Base-by-base conservation (phyloP, 1,140 invertebrate species). In the Zaprionus africanus region DNA sequence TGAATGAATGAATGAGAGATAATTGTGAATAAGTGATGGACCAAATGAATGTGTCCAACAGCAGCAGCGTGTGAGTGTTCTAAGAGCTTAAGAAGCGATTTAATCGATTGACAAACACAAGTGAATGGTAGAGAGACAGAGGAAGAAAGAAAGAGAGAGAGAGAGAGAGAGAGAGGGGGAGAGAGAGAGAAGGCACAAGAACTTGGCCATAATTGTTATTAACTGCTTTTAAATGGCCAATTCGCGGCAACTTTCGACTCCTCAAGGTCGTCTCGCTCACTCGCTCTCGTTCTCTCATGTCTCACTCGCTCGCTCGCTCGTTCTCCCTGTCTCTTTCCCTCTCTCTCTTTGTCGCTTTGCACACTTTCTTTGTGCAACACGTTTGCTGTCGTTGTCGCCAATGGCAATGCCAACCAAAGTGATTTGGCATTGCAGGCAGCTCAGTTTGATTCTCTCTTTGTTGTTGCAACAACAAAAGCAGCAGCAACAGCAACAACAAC, bases 391-490 rank as follows among this genome's bases (percentile, higher is more conserved):
- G 26, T 26, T 26, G 26, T 46, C 36, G 51, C 69, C 73, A 76
- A 71, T 76, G 73, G 67, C 73, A 76, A 76, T 76, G 73, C 41
- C 67, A 71, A 51, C 17, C 15, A 49, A 49, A 56, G 53, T 43
- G 54, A 59, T 64, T 76, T 76, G 73, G 36, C 73, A 71, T 76
- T 76, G 73, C 67, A 64, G 43, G 43, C 73, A 66, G 53, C 59
- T 76, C 60, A 59, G 53, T 76, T 76, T 70, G 67, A 64, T 76
- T 58, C 54, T 70, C 66, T 46, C 53, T 31, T 58, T 60, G 69
- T 24, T 54, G 58, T 24, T 19, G 65, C 41, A 46, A 17, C 64
- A 67, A 28, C 34, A 41, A 41, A 13, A 41, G 15, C 38, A 66
- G 15, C 51, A 67, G 13, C 64, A 68, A 12, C 41, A 65, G 11